A percentile compares a stretch with the other conserved stretches of the same genome.
phyloP scores from a whole-genome alignment of 1,140 invertebrate genomes.

The Anoplolepis gracilipes region DNA sequence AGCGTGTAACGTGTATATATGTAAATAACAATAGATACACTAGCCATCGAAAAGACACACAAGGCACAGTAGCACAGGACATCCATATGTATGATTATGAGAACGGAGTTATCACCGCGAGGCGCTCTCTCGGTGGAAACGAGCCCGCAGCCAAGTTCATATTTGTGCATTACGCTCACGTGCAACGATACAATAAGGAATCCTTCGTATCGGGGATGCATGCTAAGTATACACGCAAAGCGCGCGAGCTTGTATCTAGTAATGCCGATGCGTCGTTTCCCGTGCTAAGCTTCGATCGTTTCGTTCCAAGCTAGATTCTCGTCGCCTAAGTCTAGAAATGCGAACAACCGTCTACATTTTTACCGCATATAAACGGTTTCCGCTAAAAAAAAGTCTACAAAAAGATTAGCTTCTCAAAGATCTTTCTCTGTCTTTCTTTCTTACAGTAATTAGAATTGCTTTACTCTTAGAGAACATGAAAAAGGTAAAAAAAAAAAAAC shows the following conservation, averaged over 20 bases:
- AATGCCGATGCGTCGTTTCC: slow-evolving; percentile 49
- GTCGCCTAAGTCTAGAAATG: slow-evolving; percentile 9
- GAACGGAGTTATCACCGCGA: slow-evolving; percentile 83
- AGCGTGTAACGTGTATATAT: too few species aligned
- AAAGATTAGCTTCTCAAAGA: too few species aligned
- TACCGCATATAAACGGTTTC: slow-evolving; percentile 15
- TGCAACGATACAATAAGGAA: slow-evolving; percentile 86
- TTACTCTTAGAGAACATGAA: too few species aligned
- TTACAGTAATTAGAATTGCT: too few species aligned
- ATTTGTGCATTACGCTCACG: slow-evolving; percentile 86
- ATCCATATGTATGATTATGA: slow-evolving; percentile 85
- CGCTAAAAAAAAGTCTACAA: too few species aligned
- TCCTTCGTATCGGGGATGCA: slow-evolving; percentile 85
- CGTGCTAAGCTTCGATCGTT: slow-evolving; percentile 61
- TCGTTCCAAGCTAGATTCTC: slow-evolving; percentile 52
- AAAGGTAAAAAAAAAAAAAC: too few species aligned
- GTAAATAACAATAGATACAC: slow-evolving; percentile 20
- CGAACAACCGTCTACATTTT: slow-evolving; percentile 19
- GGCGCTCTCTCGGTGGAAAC: slow-evolving; percentile 66
- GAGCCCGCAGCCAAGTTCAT: slow-evolving; percentile 81
- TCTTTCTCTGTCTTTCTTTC: too few species aligned
- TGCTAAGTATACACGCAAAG: slow-evolving; percentile 79
- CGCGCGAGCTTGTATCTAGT: slow-evolving; percentile 63
- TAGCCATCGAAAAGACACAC: slow-evolving; percentile 67
- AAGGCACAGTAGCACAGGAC: slow-evolving; percentile 66